Base-by-base conservation (phyloP, 2,797 vertebrate genomes). In the Coranthus polyacanthus region DNA sequence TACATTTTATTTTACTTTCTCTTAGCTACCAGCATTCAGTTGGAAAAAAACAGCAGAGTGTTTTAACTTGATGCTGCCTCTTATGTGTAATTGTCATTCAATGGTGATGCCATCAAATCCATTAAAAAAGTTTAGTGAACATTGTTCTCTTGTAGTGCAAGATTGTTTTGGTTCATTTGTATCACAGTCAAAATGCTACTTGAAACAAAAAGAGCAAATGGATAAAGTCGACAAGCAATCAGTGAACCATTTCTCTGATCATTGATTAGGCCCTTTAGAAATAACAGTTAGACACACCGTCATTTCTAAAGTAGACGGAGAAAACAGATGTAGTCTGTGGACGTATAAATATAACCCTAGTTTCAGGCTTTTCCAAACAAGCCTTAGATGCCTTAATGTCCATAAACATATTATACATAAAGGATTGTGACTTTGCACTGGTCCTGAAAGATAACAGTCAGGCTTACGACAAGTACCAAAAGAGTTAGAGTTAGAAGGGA, bases 11-110 rank as follows among this genome's bases (percentile, higher is more conserved):
- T 51, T 46, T 24, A 38, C 50, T 49, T 52, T 44, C 7, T 21
- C 24, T 45, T 44, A 55, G 46, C 51, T 34, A 22, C 22, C 58
- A 54, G 7, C 22, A 49, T n/a, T n/a, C n/a, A n/a, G n/a, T 32
- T 32, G 13, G 16, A 58, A 53, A 62, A 34, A 51, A 3, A 13
- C 50, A 42, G 2, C 36, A n/a, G 0, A 39, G n/a, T n/a, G n/a
- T 16, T 10, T 32, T 0, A 47, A 54, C n/a, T 42, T 65, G 2
- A 52, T 16, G 13, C 15, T 26, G 24, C 6, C 26, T 29, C 16
- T n/a, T 0, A 22, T 21, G 6, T 37, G 38, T 59, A 1, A 42
- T 39, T 50, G 42, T 18, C 4, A 34, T 2, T 15, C 4, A 16
- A 38, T n/a, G n/a, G n/a, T 38, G 20, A 16, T 16, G n/a, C 4